Evolutionary conservation across 2,113 vertebrate genomes (phyloP), one percentile per base, ranked within the genome.

Genomic region (Lepus europaeus): DNA sequence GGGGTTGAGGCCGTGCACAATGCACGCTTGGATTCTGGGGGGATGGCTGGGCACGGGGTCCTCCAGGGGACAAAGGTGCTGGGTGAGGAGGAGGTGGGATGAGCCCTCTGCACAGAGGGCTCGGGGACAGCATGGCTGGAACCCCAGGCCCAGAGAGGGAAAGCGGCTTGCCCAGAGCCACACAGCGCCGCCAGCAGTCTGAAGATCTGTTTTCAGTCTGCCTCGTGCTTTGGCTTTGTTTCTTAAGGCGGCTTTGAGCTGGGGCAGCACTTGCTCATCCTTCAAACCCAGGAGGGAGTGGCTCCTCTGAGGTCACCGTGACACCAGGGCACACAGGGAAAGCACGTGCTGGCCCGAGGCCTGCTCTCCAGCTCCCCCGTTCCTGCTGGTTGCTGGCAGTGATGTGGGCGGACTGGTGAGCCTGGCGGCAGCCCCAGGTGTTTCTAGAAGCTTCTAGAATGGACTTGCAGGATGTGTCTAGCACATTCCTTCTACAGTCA

Each of bases 401-500:
- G 16, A 36, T 49, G 68, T 69, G 76, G n/a, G 27, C 29, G 9
- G 9, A 45, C 90, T 59, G 9, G 27, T 59, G 90, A 36, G 13
- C 22, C 82, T 53, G 20, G 63, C 33, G 29, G 14, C 51, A 76
- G 59, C 4, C 25, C 2, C 25, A 63, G 22, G 29, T 56, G n/a
- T 49, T 25, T 20, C 5, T 81, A 25, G 68, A 29, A 88, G 19
- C 56, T 87, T 61, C 64, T 68, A 13, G 56, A 56, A 64, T 9
- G 61, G 19, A 22, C 63, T n/a, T 23, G 49, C 0, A 3, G 77
- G 22, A 31, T 36, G 31, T 68, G 22, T 19, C 12, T 9, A 7
- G 10, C 9, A 1, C 1, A 0, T 13, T 17, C 6, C 19, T 25
- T 10, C 8, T 1, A 0, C 14, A 12, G 10, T 59, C 56, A 59